A percentile compares a stretch with the other conserved stretches of the same genome.
These are phyloP conservation scores for Bombus balteatus DNA, from an alignment of 1,140 invertebrate genomes.

Conservation along the genomic window DNA sequence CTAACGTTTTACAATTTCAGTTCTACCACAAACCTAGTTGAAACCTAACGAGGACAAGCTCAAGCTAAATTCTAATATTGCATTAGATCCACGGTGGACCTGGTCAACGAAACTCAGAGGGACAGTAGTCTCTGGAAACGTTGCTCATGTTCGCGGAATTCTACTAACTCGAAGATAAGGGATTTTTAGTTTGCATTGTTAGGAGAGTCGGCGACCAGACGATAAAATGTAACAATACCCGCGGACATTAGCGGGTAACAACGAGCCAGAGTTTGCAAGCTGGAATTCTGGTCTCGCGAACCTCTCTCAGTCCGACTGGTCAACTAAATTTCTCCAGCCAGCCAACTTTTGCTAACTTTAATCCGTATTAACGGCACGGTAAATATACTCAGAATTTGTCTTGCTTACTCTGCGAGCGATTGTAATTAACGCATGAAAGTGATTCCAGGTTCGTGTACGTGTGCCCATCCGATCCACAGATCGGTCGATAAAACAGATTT, in stretches of 20 bases:
- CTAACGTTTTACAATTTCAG: background rate
- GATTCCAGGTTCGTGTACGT: slow-evolving; percentile 73
- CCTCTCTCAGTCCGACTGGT: background rate
- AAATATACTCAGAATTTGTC: slow-evolving; percentile 6
- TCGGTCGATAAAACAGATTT: slow-evolving; percentile 69
- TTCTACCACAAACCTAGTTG: background rate
- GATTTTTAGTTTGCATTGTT: slow-evolving; percentile 17
- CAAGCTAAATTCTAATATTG: background rate
- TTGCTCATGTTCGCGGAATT: background rate
- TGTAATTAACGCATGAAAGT: slow-evolving; percentile 67
- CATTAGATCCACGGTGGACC: background rate
- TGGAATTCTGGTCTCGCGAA: slow-evolving; percentile 20
- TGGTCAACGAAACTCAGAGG: background rate
- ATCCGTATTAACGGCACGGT: slow-evolving; percentile 38
- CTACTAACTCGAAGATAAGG: background rate
- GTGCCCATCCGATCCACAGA: slow-evolving; percentile 72
- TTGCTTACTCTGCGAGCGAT: slow-evolving; percentile 7
- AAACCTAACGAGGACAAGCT: background rate
- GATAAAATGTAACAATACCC: slow-evolving; percentile 22
- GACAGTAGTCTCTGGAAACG: background rate
- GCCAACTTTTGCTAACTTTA: slow-evolving; percentile 48
- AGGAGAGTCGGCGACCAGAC: background rate
- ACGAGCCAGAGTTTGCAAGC: slow-evolving; percentile 15
- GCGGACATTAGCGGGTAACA: slow-evolving; percentile 12
- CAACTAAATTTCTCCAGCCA: slow-evolving; percentile 16